phyloP scores from a whole-genome alignment of 2,113 vertebrate species.

The Gavialis gangeticus region DNA sequence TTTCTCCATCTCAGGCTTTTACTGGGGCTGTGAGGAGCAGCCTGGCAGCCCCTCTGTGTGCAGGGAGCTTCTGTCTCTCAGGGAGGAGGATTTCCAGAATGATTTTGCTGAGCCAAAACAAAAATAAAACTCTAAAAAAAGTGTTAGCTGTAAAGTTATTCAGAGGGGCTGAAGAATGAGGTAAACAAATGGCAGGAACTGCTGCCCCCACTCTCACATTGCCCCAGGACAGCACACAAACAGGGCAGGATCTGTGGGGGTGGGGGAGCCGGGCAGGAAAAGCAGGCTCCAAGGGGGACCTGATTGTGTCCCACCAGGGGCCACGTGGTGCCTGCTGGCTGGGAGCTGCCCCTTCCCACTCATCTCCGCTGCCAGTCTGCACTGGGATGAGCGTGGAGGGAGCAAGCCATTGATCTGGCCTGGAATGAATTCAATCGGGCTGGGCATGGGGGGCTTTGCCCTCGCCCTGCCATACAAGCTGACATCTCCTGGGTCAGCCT shows the following conservation, averaged over 20 bases:
- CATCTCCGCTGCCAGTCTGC: too few relatives aligned
- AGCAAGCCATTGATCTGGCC: neutral
- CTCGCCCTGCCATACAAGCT: too few relatives aligned
- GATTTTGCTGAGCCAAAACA: neutral
- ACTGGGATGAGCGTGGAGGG: fast-evolving
- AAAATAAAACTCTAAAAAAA: neutral
- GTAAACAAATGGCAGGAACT: too few relatives aligned
- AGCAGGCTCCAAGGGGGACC: too few relatives aligned
- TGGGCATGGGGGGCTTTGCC: too few relatives aligned
- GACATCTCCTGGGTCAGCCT: too few relatives aligned
- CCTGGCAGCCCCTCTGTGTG: neutral
- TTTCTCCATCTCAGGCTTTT: neutral
- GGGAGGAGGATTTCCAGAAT: neutral
- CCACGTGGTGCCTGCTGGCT: too few relatives aligned
- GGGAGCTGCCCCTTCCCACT: neutral
- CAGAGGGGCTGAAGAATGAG: too few relatives aligned
- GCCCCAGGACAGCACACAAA: neutral
- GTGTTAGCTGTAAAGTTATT: neutral
- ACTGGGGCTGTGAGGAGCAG: neutral
- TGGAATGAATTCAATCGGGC: neutral
- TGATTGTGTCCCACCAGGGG: too few relatives aligned
- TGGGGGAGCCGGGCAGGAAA: neutral
- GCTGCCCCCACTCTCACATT: neutral
- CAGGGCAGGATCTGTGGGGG: fast-evolving
- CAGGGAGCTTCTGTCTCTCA: neutral